Evolutionary conservation across 2,113 vertebrate genomes (phyloP).

Genomic region (Pseudorasbora parva): DNA sequence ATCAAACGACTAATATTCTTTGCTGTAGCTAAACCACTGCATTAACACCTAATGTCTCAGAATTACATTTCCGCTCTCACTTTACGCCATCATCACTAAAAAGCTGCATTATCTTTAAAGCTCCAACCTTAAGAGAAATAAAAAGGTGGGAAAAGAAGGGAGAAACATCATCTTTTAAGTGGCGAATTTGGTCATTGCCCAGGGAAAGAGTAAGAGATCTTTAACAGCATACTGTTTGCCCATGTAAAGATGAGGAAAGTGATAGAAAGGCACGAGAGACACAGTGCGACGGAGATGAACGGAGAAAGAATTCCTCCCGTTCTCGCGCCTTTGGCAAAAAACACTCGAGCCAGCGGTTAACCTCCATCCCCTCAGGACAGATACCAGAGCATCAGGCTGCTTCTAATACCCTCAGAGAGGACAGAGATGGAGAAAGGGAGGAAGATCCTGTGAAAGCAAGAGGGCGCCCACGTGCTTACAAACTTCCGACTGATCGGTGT

Average conservation of each 20-base stretch:
- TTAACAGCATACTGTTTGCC: constrained; percentile 58
- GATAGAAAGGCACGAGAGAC: constrained; percentile 52
- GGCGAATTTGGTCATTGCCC: constrained; percentile 58
- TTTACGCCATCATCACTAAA: constrained; percentile 73
- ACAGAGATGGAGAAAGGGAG: not conserved
- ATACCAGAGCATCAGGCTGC: constrained; percentile 50
- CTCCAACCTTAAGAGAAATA: constrained; percentile 69
- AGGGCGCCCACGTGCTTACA: constrained; percentile 40
- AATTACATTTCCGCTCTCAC: constrained; percentile 79
- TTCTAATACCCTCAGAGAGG: constrained; percentile 30
- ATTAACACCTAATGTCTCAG: constrained; percentile 71
- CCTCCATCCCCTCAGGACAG: constrained; percentile 44
- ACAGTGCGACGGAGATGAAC: constrained; percentile 49
- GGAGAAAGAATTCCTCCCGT: constrained; percentile 45
- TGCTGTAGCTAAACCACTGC: constrained; percentile 66
- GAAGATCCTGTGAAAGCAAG: constrained; percentile 25
- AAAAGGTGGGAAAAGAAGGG: constrained; percentile 63
- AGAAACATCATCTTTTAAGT: constrained; percentile 65
- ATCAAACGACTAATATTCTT: constrained; percentile 64
- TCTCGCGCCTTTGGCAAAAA: constrained; percentile 20
- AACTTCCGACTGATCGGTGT: constrained; percentile 41
- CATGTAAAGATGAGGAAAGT: constrained; percentile 54
- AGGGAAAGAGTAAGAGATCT: constrained; percentile 61
- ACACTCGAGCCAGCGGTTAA: constrained; percentile 36
- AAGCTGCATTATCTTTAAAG: constrained; percentile 70